Evolutionary conservation across 1,140 invertebrate species (phyloP).

Genomic region (Artemia franciscana): DNA sequence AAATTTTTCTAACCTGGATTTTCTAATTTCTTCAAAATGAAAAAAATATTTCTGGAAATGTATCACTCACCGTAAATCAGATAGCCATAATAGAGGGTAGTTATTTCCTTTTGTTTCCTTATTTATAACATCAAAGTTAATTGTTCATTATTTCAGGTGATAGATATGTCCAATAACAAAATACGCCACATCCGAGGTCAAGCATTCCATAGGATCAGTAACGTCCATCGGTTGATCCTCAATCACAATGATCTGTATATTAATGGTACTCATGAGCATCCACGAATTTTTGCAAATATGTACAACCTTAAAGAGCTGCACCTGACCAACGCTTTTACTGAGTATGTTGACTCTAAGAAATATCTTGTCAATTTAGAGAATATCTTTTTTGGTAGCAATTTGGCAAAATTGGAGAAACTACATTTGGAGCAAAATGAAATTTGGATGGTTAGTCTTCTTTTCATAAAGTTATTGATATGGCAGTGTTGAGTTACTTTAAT

Average conservation of each 20-base stretch:
- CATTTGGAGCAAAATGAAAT: slow-evolving; percentile 60
- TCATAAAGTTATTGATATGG: no score
- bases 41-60: no score
- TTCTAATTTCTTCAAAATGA: no score
- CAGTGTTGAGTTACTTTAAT: no score
- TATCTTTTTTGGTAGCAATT: slow-evolving; percentile 40
- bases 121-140: no score
- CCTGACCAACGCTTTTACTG: slow-evolving; percentile 47
- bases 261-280: slow-evolving; percentile 34
- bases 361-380: slow-evolving; percentile 29
- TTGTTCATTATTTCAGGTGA: slow-evolving; percentile 1
- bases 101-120: no score
- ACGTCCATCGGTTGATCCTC: slow-evolving; percentile 40
- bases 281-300: slow-evolving; percentile 53
- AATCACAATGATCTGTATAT: slow-evolving; percentile 47
- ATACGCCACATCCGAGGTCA: slow-evolving; percentile 50
- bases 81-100: no score
- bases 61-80: no score
- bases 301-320: slow-evolving; percentile 41
- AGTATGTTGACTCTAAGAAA: slow-evolving; percentile 17
- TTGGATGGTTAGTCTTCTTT: slow-evolving; percentile 2
- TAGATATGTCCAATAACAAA: slow-evolving; percentile 51
- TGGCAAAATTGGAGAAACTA: slow-evolving; percentile 38
- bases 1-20: no score
- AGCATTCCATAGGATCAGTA: slow-evolving; percentile 44